These are phyloP conservation scores for Sturnira hondurensis DNA, from an alignment of 2,113 vertebrate species.

Conservation along the genomic window DNA sequence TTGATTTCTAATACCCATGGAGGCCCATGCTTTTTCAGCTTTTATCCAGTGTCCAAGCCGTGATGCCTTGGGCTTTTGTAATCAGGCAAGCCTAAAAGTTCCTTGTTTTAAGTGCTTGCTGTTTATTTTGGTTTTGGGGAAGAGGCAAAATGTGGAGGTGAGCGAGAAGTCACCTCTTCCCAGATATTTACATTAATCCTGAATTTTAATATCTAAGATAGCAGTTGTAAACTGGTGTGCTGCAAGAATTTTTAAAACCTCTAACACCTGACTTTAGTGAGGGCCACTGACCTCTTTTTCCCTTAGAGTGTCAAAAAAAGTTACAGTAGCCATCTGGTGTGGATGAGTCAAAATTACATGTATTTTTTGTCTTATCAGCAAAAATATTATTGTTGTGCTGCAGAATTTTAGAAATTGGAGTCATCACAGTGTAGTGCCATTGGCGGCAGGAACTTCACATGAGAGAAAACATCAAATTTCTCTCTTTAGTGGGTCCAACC, in stretches of 20 bases:
- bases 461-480: conserved; percentile 1
- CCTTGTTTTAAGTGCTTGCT: background rate
- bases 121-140: background rate
- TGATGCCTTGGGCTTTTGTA: background rate
- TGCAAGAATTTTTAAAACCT: background rate
- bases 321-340: background rate
- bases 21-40: background rate
- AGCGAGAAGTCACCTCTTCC: background rate
- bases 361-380: background rate
- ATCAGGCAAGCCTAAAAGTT: background rate
- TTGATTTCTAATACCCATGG: background rate
- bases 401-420: background rate
- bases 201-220: background rate
- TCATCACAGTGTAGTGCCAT: background rate
- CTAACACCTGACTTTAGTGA: background rate
- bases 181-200: background rate
- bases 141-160: background rate
- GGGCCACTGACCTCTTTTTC: background rate
- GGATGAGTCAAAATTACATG: background rate
- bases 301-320: background rate
- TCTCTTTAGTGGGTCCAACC: background rate
- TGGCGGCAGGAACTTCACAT: background rate
- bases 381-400: background rate
- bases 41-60: background rate
- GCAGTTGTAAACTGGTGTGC: background rate